Conservation (phyloP, 2,113 vertebrate genomes). For the Plectropomus leopardus region DNA sequence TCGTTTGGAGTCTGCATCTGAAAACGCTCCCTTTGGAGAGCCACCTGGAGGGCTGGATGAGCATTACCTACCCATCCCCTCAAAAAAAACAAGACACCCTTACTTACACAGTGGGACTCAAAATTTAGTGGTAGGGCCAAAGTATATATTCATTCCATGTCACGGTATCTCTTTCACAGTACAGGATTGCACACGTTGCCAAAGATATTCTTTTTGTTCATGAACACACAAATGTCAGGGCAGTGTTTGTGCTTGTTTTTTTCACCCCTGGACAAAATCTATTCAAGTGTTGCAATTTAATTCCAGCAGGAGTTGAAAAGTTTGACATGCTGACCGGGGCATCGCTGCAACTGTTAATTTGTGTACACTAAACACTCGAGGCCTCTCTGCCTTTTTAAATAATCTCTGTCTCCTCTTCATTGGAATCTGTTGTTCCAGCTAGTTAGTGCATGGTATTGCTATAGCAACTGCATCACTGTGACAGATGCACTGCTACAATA, state of each 20-base stretch:
- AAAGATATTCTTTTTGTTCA: too few relatives aligned
- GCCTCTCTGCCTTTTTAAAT: conserved; percentile 35
- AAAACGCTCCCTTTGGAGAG: too few relatives aligned
- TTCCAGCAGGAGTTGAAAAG: conserved; percentile 14
- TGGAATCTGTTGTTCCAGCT: conserved; percentile 48
- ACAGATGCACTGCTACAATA: conserved; percentile 66
- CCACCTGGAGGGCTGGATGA: too few relatives aligned
- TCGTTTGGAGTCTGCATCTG: too few relatives aligned
- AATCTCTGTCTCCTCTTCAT: conserved; percentile 40
- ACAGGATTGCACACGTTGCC: not conserved
- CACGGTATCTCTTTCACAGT: not conserved
- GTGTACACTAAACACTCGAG: conserved; percentile 39
- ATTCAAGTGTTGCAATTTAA: conserved; percentile 27
- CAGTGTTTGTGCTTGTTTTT: not conserved
- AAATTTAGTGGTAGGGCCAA: too few relatives aligned
- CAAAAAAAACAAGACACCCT: too few relatives aligned
- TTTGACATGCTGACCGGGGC: not conserved
- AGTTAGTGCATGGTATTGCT: conserved; percentile 71
- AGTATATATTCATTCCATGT: not conserved
- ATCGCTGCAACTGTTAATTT: conserved; percentile 19
- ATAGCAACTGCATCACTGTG: conserved; percentile 77
- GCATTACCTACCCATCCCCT: too few relatives aligned
- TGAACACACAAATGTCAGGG: not conserved
- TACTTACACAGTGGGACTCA: too few relatives aligned
- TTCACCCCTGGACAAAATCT: conserved; percentile 1